A percentile compares a stretch with the other conserved stretches of the same genome.
Evolutionary conservation across 2,797 vertebrate genomes (phyloP).

Genomic region (Tapirus indicus): DNA sequence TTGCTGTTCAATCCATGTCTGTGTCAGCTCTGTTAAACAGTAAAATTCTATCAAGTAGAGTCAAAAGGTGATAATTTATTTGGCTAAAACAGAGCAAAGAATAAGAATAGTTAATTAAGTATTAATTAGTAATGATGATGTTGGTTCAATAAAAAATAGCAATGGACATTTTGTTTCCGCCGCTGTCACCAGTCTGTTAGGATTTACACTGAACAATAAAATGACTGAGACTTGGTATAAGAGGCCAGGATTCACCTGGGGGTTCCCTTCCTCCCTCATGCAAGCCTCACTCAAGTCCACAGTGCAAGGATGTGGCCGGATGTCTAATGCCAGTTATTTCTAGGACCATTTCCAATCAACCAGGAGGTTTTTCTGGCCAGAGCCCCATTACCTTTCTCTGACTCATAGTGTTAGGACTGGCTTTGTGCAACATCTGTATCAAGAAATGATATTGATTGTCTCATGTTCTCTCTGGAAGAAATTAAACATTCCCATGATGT

Average conservation of each 20-base stretch:
- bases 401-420: not conserved
- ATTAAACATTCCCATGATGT: conserved; percentile 30
- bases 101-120: not conserved
- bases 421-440: not conserved
- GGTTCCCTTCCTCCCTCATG: not conserved
- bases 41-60: not conserved
- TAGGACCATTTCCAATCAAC: not conserved
- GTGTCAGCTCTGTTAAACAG: not conserved
- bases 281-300: not conserved
- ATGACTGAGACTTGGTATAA: not conserved
- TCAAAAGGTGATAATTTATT: not conserved
- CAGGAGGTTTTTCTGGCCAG: not conserved
- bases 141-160: not conserved
- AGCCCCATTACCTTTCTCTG: not conserved
- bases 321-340: not conserved
- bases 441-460: conserved; percentile 61
- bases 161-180: conserved; percentile 5
- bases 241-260: not conserved
- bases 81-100: not conserved
- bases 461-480: conserved; percentile 54
- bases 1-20: not conserved
- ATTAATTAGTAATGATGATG: not conserved
- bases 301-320: not conserved
- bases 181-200: not conserved
- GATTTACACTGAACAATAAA: not conserved